Base-by-base conservation (phyloP, 2,888 invertebrate genomes). In the Synergus umbraculus region DNA sequence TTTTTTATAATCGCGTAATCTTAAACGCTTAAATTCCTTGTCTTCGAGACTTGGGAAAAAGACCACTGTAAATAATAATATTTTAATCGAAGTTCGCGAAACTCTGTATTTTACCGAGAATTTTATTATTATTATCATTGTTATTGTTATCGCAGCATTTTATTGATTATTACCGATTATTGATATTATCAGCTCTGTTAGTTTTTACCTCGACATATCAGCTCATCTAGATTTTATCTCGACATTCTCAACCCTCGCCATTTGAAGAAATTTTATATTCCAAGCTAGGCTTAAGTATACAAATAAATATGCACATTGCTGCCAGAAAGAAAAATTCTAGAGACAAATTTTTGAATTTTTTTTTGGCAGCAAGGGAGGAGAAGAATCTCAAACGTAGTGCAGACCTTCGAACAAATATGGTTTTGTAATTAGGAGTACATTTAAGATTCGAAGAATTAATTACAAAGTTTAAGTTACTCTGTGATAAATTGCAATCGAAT, bases 81-180 rank as follows among this genome's bases (percentile, higher is more conserved):
- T 44, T 79, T 69, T 73, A 78, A 78, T 78, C 63, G 60, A 79
- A 79, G 76, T 49, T 67, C 60, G 76, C 79, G 79, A 81, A 73
- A 73, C 79, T 82, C 78, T 85, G 85, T 84, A 85, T 85, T 87
- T 86, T 87, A 88, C 84, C 82, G 81, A 84, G 80, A 87, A 85
- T 84, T 88, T 84, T 85, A 86, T 86, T 85, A 86, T 87, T 85
- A 29, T 29, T 29, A 85, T 84, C 82, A 86, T 86, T 87, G 86
- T 88, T 87, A 86, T 85, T 84, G 84, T 86, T 83, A 80, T 84
- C 80, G 80, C 81, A 82, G 79, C 81, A 84, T 86, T 83, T 85
- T 87, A 86, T 87, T 86, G 37, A 86, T 83, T 84, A 85, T 84
- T 84, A 83, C 78, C 79, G 58, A 82, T 84, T 82, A 82, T 81